phyloP scores from a whole-genome alignment of 2,797 vertebrate species.

The Periparus ater region DNA sequence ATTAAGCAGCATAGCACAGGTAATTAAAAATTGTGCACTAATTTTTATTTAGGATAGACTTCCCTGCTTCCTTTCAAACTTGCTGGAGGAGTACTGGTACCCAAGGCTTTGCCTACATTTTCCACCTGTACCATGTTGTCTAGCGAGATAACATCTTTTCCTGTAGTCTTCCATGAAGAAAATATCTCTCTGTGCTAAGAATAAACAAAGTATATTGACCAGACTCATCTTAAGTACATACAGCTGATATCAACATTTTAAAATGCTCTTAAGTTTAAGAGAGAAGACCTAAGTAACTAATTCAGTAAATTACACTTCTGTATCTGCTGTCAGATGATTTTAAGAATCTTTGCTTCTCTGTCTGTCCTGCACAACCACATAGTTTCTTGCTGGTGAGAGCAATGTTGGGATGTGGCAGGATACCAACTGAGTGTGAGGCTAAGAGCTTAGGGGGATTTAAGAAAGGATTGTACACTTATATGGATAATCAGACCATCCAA shows the following conservation, averaged over 20 bases:
- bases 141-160: background rate
- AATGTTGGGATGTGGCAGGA: background rate
- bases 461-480: background rate
- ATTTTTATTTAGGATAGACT: background rate
- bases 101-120: background rate
- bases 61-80: background rate
- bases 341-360: background rate
- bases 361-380: background rate
- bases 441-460: background rate
- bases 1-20: background rate
- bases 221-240: background rate
- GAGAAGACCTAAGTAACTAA: background rate
- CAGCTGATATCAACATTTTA: background rate
- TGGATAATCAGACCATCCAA: background rate
- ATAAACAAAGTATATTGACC: background rate
- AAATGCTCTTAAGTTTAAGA: slow-evolving; percentile 7
- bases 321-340: slow-evolving; percentile 1
- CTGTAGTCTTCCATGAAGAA: background rate
- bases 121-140: background rate
- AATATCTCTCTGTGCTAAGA: background rate
- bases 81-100: background rate
- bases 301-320: background rate
- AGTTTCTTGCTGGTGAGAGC: background rate
- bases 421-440: background rate
- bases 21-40: background rate